Evolutionary conservation across 2,797 vertebrate species (phyloP), one percentile per base, ranked within the genome.

Genomic region (Pachyuromys duprasi): DNA sequence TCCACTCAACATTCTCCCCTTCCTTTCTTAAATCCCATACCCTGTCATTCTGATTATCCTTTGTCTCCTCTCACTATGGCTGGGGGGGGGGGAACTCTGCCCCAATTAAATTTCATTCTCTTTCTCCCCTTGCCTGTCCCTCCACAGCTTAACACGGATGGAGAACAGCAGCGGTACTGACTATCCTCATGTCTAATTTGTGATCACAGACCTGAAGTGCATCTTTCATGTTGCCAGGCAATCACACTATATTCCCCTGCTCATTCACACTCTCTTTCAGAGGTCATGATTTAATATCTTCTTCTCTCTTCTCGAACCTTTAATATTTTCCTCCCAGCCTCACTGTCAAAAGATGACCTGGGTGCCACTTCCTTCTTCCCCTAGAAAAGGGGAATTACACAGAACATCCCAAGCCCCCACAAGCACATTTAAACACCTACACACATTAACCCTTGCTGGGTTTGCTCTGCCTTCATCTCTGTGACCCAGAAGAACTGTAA

Each of bases 211-310:
- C 76, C 83, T 95, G 70, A 87, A 81, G 83, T 20, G 36, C 49
- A 78, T 80, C 83, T n/a, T 94, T 96, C 89, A 1, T 7, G 70
- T 79, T 93, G 87, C 93, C 91, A 95, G 80, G 83, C 89, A 95
- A 96, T 96, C 75, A 57, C 17, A 63, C 20, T 39, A 5, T 74
- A 95, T 39, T 75, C 49, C 3, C 83, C n/a, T 39, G n/a, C 28
- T 65, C 57, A 62, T 81, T 95, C 65, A 89, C 70, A 84, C 90
- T 80, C 57, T 18, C 49, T 36, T 70, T 89, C 74, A 63, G 89
- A 22, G 57, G 49, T 36, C 33, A 87, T 82, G 55, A 91, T 91
- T 92, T 93, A 92, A 63, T 89, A 92, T 72, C 79, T 42, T 94
- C 39, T 74, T 9, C 49, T 76, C 12, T 82, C 87, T 78, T 63